Percentiles rank a stretch among this genome's conserved stretches.
Evolutionary conservation across 2,113 vertebrate species (phyloP).

Genomic region (Tamias sibiricus): DNA sequence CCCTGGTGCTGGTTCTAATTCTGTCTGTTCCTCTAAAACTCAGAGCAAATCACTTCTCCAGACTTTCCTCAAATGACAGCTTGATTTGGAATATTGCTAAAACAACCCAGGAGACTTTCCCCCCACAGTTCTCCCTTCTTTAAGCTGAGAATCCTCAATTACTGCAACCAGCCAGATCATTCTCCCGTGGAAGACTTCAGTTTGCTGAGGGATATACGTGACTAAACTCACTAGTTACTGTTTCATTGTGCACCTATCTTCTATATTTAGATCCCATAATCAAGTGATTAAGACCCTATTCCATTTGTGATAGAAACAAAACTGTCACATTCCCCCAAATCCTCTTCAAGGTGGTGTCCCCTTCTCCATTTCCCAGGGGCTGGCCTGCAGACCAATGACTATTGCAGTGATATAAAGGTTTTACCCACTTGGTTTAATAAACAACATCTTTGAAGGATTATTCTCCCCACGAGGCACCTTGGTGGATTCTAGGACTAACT

Average conservation of each 20-base stretch:
- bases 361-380: background rate
- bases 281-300: background rate
- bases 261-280: background rate
- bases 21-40: background rate
- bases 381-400: background rate
- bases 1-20: background rate
- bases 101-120: background rate
- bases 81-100: background rate
- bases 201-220: background rate
- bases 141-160: background rate
- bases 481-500: background rate
- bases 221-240: background rate
- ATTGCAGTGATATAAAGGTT: background rate
- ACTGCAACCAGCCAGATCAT: background rate
- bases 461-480: too few relatives aligned
- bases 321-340: background rate
- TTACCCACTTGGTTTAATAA: background rate
- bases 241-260: background rate
- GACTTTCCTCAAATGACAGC: background rate
- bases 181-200: background rate
- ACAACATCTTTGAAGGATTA: background rate
- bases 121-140: background rate
- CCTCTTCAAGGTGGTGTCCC: background rate
- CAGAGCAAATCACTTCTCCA: background rate
- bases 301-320: background rate